Evolutionary conservation across 2,888 invertebrate species (phyloP), one percentile per base, ranked within the genome.

Genomic region (Athripsodes cinereus): DNA sequence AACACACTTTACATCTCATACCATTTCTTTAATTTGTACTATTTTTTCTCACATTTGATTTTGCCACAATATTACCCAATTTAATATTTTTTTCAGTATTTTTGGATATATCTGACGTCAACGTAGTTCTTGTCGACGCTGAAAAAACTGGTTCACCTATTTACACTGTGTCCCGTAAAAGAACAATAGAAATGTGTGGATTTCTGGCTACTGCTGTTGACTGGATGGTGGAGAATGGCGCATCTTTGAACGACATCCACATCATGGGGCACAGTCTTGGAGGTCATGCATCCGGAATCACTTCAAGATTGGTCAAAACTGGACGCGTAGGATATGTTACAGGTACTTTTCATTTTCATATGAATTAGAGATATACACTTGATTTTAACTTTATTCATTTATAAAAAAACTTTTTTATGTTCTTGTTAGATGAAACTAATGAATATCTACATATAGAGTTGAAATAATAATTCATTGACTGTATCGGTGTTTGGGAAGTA

Each of bases 221-320:
- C 16, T 61, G 56, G 56, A 16, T 61, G 22, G 46, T 53, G 3
- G 31, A 51, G 6, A 46, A 53, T 3, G 57, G 59, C 16, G 53
- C 49, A 1, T 11, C 44, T n/a, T 22, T 54, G 20, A 40, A 19
- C 19, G 11, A 47, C 50, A 74, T 79, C n/a, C 79, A 79, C 64
- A 70, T 79, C 0, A 78, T 82, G 40, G 83, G 81, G 1, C 79
- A 83, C 64, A 83, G 83, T 64, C 71, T 83, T 53, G 83, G 82
- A 3, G 81, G 80, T n/a, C 80, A 81, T 67, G 79, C 80, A 3
- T 75, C 77, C 48, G 81, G 82, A 2, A 77, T 78, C 59, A 75
- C 82, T 48, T 83, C 80, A 1, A 82, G 82, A 62, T 75, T 74
- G 64, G 74, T 76, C 1, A 74, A 71, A 58, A 67, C 72, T 66